These are phyloP conservation scores for Trichonephila clavata DNA, from an alignment of 1,140 invertebrate genomes.

Conservation along the genomic window DNA sequence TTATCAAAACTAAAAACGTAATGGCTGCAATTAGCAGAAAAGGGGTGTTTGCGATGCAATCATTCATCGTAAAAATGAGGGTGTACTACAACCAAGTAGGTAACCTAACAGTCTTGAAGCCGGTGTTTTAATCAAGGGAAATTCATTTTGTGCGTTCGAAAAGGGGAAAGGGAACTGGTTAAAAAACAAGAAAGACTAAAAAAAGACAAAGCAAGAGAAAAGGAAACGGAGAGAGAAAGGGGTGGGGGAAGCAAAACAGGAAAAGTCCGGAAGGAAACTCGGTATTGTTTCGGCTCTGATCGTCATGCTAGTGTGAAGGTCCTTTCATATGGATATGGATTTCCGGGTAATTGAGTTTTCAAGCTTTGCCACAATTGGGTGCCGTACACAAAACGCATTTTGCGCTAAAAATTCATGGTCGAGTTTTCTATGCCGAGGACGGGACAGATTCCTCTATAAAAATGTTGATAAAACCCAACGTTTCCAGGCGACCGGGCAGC, in stretches of 20 bases:
- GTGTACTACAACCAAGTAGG: not conserved
- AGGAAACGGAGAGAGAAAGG: not conserved
- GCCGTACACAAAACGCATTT: constrained; percentile 29
- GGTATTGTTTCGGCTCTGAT: constrained; percentile 35
- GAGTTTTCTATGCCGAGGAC: not conserved
- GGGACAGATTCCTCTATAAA: not conserved
- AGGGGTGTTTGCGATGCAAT: constrained; percentile 8
- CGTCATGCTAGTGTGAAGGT: constrained; percentile 16
- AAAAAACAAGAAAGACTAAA: not conserved
- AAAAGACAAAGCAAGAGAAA: not conserved
- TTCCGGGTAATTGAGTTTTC: constrained; percentile 50
- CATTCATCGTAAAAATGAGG: not conserved
- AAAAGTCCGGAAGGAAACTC: constrained; percentile 34
- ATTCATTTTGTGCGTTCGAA: not conserved
- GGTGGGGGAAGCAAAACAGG: not conserved
- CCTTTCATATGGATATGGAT: constrained; percentile 49
- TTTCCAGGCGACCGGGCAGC: not conserved
- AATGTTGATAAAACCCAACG: constrained; percentile 30
- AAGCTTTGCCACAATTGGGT: not conserved
- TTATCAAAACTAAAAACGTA: not conserved
- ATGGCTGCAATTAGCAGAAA: constrained; percentile 15
- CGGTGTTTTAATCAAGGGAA: constrained; percentile 22
- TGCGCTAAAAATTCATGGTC: not conserved
- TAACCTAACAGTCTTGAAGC: not conserved
- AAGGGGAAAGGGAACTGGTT: not conserved